Evolutionary conservation across 2,797 vertebrate genomes (phyloP), one percentile per base, ranked within the genome.

Genomic region (Pteronotus mesoamericanus): DNA sequence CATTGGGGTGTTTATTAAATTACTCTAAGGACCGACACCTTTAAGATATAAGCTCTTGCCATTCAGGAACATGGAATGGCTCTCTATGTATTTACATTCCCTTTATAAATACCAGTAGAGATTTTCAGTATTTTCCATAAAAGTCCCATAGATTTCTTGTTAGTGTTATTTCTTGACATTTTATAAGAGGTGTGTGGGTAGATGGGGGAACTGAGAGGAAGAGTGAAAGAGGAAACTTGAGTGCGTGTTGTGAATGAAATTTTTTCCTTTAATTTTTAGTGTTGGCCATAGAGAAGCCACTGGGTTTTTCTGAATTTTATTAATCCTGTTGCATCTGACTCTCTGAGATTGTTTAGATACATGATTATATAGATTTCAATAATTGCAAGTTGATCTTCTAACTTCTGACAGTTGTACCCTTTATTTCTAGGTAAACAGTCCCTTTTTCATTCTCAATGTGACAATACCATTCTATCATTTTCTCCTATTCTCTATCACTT

Each of bases 51-150:
- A 68, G 46, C n/a, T 34, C 21, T 66, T 95, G 78, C 80, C 42
- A 64, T 79, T 90, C 59, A 68, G 91, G 48, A 94, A 42, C 6
- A 3, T 42, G 48, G 55, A 87, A 83, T 57, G 57, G 5, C 66
- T 96, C 42, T 83, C 57, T 78, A 95, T 96, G 95, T 96, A 91
- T 95, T 92, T 95, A 69, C 69, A 91, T 95, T 97, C 51, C 48
- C 83, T 95, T 91, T 71, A 90, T 89, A 94, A 96, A 94, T 95
- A 88, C 88, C 95, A 94, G 46, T 79, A 83, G 69, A n/a, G 34
- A 34, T 74, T 95, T 82, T 94, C 66, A 75, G 46, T 69, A 0
- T 68, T 95, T 96, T 61, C 83, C 37, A 71, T 93, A 77, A 74
- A 55, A 57, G 22, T 22, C 42, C 39, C 86, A 75, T 68, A 8